Evolutionary conservation across 2,113 vertebrate species (phyloP).

Genomic region (Proteles cristata): DNA sequence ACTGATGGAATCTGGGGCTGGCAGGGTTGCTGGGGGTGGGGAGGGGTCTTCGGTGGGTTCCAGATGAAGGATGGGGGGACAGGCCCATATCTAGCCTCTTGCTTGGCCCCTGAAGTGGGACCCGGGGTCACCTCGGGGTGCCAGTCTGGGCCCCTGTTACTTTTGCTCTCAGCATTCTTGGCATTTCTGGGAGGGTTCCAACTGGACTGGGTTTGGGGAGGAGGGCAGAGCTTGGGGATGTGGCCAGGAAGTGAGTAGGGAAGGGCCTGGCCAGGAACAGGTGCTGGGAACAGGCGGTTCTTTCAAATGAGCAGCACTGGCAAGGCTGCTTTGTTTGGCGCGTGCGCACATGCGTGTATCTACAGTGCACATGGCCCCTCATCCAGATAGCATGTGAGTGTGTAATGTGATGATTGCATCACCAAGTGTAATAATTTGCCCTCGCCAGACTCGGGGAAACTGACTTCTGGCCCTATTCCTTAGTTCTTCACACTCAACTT

Average conservation of each 20-base stretch:
- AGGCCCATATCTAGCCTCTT: neutral
- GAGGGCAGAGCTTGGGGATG: constrained; percentile 46
- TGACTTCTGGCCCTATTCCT: neutral
- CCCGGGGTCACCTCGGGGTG: neutral
- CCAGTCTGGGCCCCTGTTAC: constrained; percentile 25
- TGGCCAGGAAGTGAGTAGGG: neutral
- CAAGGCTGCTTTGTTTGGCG: neutral
- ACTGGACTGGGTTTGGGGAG: neutral
- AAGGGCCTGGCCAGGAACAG: constrained; percentile 47
- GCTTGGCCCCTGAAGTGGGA: neutral
- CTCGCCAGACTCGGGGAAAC: neutral
- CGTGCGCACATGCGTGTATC: neutral
- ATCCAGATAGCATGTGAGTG: neutral
- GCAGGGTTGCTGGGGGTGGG: neutral
- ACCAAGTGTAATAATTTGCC: neutral
- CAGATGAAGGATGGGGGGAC: neutral
- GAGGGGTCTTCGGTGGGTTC: neutral
- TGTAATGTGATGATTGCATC: neutral
- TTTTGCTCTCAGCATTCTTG: constrained; percentile 64
- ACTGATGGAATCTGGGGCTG: neutral
- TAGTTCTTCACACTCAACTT: neutral
- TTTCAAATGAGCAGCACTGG: neutral
- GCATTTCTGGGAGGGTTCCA: constrained; percentile 72
- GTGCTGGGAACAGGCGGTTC: constrained; percentile 54
- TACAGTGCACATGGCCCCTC: neutral